Evolutionary conservation across 2,113 vertebrate genomes (phyloP), one percentile per base, ranked within the genome.

Genomic region (Uria lomvia): DNA sequence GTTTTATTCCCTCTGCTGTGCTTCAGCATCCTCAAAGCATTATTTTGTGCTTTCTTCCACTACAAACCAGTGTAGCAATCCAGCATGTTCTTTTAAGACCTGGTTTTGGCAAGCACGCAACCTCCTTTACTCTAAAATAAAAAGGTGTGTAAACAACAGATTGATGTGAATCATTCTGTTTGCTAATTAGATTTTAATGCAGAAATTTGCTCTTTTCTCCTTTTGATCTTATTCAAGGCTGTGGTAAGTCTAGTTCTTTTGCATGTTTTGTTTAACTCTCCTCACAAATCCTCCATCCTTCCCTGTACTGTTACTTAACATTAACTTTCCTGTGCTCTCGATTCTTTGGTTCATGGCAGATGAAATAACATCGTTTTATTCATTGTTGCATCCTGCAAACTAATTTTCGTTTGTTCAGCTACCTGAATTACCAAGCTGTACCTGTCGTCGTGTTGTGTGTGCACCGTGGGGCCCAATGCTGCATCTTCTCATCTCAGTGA

Each of bases 171-270:
- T 90, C 83, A 82, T 80, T 79, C 95, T 95, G 88, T 94, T 94
- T 96, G 83, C 86, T 96, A 87, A 94, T 92, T 97, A 86, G 96
- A 93, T 98, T 97, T 97, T 98, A 98, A 99, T 99, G 94, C 97
- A 94, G 97, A 97, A 98, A 94, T 99, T 98, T 99, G 98, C 98
- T 99, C 98, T 99, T 98, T 98, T 98, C 98, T 98, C 98, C 97
- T 96, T 98, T 97, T 97, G 98, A 96, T 98, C 97, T 99, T 97
- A 97, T 98, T 98, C 98, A 99, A 99, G 99, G 99, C 99, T 96
- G 99, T 98, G 99, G 99, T 99, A 99, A 99, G 99, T 99, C 97
- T 90, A 96, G 96, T 95, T 97, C 93, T 98, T 89, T 88, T 98
- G 98, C 98, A 98, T 98, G 98, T 91, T 96, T 98, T 80, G 34